Evolutionary conservation across 2,888 invertebrate species (phyloP).

Genomic region (Brachypalpus laphriformis): DNA sequence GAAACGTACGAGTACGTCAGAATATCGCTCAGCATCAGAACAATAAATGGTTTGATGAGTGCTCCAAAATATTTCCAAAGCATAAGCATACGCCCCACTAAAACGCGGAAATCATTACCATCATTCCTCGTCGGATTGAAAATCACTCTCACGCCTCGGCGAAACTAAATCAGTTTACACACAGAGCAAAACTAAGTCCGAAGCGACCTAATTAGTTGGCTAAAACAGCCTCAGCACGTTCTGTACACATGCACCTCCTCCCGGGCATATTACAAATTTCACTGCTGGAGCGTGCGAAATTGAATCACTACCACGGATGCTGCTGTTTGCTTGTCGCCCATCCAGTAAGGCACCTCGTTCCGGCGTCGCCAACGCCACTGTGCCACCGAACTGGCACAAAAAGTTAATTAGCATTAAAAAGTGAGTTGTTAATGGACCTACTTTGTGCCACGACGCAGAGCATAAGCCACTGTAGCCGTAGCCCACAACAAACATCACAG

Average conservation of each 20-base stretch:
- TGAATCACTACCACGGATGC: slow-evolving; percentile 63
- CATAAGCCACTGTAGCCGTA: slow-evolving; percentile 51
- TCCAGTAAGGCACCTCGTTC: slow-evolving; percentile 38
- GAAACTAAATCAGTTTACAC: slow-evolving; percentile 17
- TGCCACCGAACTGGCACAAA: slow-evolving; percentile 31
- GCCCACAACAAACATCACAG: slow-evolving; percentile 58
- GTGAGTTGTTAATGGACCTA: slow-evolving; percentile 73
- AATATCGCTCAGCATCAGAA: too few species aligned
- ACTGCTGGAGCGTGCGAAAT: slow-evolving; percentile 59
- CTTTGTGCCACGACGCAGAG: slow-evolving; percentile 54
- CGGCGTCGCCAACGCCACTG: slow-evolving; percentile 10
- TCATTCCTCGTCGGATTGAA: neutral
- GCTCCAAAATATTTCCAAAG: too few species aligned
- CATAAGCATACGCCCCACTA: neutral
- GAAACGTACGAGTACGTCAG: too few species aligned
- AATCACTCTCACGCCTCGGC: slow-evolving; percentile 8
- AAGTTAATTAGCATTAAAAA: slow-evolving; percentile 72
- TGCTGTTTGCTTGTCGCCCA: slow-evolving; percentile 6
- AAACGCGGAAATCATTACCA: neutral
- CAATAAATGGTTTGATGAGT: too few species aligned
- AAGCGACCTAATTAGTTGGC: slow-evolving; percentile 64
- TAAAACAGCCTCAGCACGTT: slow-evolving; percentile 54
- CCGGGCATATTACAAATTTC: slow-evolving; percentile 26
- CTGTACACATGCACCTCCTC: slow-evolving; percentile 4
- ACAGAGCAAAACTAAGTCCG: neutral